Conservation (phyloP, 2,888 invertebrate genomes). For the Apantesis nais region DNA sequence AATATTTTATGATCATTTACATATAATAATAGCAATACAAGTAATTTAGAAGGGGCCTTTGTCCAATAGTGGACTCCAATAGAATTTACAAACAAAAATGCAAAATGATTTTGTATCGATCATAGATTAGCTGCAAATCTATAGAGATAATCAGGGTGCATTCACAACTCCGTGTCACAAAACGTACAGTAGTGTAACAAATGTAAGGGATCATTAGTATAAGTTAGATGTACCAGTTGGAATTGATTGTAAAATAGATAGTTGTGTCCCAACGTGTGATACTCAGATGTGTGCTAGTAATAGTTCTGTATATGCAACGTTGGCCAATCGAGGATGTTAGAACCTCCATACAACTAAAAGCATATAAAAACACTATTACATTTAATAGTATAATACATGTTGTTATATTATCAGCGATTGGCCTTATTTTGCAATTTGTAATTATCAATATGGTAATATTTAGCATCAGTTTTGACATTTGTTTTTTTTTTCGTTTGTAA, state of each 20-base stretch:
- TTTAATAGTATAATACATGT: slow-evolving; percentile 20
- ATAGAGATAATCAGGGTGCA: slow-evolving; percentile 25
- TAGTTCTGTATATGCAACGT: slow-evolving; percentile 52
- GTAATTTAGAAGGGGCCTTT: background rate
- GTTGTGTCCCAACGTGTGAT: slow-evolving; percentile 62
- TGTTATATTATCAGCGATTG: slow-evolving; percentile 17
- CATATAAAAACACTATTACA: slow-evolving; percentile 20
- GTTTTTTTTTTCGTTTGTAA: slow-evolving; percentile 71
- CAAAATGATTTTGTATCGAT: too few relatives aligned
- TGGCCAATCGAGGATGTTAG: slow-evolving; percentile 3
- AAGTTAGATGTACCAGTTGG: slow-evolving; percentile 53
- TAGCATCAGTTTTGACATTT: slow-evolving; percentile 42
- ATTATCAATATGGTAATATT: slow-evolving; percentile 41
- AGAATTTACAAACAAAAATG: background rate
- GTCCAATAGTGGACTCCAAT: background rate
- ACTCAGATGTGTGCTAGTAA: slow-evolving; percentile 64
- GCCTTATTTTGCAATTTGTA: slow-evolving; percentile 28
- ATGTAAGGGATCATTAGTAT: slow-evolving; percentile 43
- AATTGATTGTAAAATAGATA: slow-evolving; percentile 48
- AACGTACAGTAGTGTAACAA: slow-evolving; percentile 36
- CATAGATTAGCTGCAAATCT: slow-evolving; percentile 18
- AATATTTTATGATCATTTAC: background rate
- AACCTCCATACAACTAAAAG: slow-evolving; percentile 5
- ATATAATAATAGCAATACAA: background rate
- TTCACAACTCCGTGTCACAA: slow-evolving; percentile 47